Percentiles rank a stretch among this genome's conserved stretches.
These are phyloP conservation scores for Eupithecia dodoneata DNA, from an alignment of 2,888 invertebrate genomes.

Conservation along the genomic window DNA sequence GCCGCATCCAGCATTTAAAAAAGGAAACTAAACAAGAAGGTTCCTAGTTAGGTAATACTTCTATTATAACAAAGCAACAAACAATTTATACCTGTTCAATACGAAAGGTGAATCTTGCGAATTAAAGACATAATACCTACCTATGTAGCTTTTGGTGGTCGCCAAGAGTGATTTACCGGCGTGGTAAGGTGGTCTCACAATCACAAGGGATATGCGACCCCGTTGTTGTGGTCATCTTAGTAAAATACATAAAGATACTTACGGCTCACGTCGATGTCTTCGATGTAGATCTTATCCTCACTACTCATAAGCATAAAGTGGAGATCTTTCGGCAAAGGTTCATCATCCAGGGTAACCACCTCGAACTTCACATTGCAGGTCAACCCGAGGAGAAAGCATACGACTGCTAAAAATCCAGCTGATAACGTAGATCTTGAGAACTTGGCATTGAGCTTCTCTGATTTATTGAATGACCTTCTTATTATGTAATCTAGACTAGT, in stretches of 20 bases:
- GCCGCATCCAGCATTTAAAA: too few species aligned
- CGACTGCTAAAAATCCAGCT: slow-evolving; percentile 61
- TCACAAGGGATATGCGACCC: neutral
- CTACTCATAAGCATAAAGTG: slow-evolving; percentile 74
- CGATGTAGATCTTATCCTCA: slow-evolving; percentile 71
- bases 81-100: too few species aligned
- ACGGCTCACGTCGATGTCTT: slow-evolving; percentile 75
- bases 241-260: slow-evolving; percentile 49
- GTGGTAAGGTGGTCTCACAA: too few species aligned
- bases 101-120: too few species aligned
- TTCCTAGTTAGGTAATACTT: too few species aligned
- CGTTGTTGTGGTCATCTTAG: neutral
- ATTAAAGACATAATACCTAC: too few species aligned
- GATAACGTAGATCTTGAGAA: slow-evolving; percentile 59
- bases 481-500: slow-evolving; percentile 66
- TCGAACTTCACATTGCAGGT: slow-evolving; percentile 73
- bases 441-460: slow-evolving; percentile 62
- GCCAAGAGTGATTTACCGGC: too few species aligned
- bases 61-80: too few species aligned
- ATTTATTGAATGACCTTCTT: slow-evolving; percentile 58
- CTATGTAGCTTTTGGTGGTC: too few species aligned
- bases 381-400: slow-evolving; percentile 67
- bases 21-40: too few species aligned
- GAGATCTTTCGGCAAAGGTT: slow-evolving; percentile 66
- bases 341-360: slow-evolving; percentile 66